Base-by-base conservation (phyloP, 2,888 invertebrate species). In the Teinopalpus imperialis region DNA sequence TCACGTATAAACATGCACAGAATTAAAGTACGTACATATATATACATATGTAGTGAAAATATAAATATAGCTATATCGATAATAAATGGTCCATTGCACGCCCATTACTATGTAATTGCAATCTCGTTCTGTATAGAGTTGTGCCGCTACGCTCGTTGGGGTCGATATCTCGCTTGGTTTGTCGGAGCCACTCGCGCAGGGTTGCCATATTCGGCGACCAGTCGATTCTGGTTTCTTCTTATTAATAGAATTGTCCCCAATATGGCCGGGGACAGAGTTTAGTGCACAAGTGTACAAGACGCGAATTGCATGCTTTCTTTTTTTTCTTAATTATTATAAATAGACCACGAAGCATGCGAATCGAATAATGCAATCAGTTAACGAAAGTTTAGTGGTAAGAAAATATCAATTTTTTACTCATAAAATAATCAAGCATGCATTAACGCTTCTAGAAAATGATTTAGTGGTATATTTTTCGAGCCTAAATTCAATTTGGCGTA, bases 111-210 rank as follows among this genome's bases (percentile, higher is more conserved):
- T 35, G 24, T 41, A 47, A 51, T 47, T 53, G 57, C 53, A 59
- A 55, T 58, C 52, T 56, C 44, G 57, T 53, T 56, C 53, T 50
- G 49, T 51, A 47, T 52, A 52, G 41, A 43, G 48, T 53, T 26
- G 36, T 31, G 44, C 41, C 40, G 48, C 50, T 48, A 48, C 50
- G 52, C 54, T 44, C 56, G 59, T 55, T 53, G 57, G 52, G 56
- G 60, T 63, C 66, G 65, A 69, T 71, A 73, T 61, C 58, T 62
- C 68, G 68, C 64, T 65, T 69, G 67, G 74, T 74, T 71, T 66
- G 64, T 63, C 60, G 57, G 58, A 56, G 52, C 59, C 51, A 48
- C 44, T 45, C 32, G 34, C 20, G 30, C 60, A 69, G 71, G 74
- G 72, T 48, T 69, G 65, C 36, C 57, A 53, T 37, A 32, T 39